Conservation (phyloP, 2,797 vertebrate species). For the Rhinogobio ventralis region DNA sequence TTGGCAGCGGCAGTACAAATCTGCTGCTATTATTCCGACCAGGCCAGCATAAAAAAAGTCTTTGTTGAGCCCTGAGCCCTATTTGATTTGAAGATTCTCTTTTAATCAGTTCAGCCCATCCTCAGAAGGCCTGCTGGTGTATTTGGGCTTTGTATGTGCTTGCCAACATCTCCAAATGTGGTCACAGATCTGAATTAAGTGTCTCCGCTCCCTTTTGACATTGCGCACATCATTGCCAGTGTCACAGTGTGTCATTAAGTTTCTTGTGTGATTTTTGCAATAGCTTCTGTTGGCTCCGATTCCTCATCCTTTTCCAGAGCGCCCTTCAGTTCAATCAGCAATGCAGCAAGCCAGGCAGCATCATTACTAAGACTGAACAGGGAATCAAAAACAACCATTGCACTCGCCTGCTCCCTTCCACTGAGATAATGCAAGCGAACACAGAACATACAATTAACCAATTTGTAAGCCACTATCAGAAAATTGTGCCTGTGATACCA, state of each 20-base stretch:
- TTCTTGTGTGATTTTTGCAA: conserved; percentile 52
- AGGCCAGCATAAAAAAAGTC: background rate
- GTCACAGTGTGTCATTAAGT: conserved; percentile 47
- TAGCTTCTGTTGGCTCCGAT: conserved; percentile 37
- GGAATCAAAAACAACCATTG: conserved; percentile 53
- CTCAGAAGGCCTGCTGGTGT: conserved; percentile 33
- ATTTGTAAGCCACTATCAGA: conserved; percentile 60
- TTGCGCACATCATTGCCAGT: conserved; percentile 36
- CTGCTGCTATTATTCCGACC: background rate
- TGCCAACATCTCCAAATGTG: conserved; percentile 48
- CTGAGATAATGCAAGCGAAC: conserved; percentile 46
- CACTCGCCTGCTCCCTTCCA: conserved; percentile 28
- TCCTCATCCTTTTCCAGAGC: conserved; percentile 43
- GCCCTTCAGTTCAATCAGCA: conserved; percentile 43
- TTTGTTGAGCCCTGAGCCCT: conserved; percentile 21
- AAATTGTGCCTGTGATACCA: conserved; percentile 62
- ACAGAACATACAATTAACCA: conserved; percentile 53
- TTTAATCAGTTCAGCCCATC: conserved; percentile 39
- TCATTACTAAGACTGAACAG: conserved; percentile 52
- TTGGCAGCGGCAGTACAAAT: background rate
- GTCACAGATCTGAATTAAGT: conserved; percentile 50
- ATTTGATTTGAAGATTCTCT: conserved; percentile 39
- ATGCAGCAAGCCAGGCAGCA: conserved; percentile 24
- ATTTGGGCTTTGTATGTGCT: conserved; percentile 25
- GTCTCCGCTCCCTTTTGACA: conserved; percentile 47